Conservation (phyloP, 2,113 vertebrate genomes). For the Hepsetus odoe region DNA sequence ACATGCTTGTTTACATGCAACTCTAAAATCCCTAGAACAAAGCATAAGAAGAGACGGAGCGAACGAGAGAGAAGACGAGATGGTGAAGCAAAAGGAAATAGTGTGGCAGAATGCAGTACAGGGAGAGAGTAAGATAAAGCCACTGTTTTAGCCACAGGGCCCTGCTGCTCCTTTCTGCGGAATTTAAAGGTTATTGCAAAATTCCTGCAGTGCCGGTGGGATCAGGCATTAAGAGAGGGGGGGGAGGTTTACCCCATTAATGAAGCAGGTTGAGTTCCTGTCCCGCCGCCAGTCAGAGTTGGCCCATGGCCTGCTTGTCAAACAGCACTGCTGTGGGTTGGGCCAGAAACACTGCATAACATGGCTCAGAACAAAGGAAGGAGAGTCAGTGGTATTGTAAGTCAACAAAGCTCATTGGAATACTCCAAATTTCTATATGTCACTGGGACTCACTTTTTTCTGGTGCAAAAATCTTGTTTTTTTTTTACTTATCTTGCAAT, state of each 20-base stretch:
- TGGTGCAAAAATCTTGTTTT: too few relatives aligned
- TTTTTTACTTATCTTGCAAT: too few relatives aligned
- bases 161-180: conserved; percentile 32
- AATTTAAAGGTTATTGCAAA: conserved; percentile 54
- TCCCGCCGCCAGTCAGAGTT: conserved; percentile 21
- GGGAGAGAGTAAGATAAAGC: conserved; percentile 1
- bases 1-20: too few relatives aligned
- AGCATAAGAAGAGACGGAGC: too few relatives aligned
- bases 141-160: conserved; percentile 32
- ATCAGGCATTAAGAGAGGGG: conserved; percentile 19
- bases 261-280: conserved; percentile 38
- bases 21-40: too few relatives aligned
- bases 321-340: conserved; percentile 3
- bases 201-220: conserved; percentile 51
- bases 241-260: conserved; percentile 19
- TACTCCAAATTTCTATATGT: neutral
- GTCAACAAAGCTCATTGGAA: neutral
- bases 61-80: neutral
- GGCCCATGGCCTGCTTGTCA: neutral
- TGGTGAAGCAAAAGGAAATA: neutral
- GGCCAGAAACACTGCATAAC: conserved; percentile 12
- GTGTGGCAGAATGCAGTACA: neutral
- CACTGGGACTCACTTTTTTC: too few relatives aligned
- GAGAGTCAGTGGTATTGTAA: neutral
- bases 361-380: conserved; percentile 17